phyloP scores from a whole-genome alignment of 2,113 vertebrate genomes.

The Seriola quinqueradiata region DNA sequence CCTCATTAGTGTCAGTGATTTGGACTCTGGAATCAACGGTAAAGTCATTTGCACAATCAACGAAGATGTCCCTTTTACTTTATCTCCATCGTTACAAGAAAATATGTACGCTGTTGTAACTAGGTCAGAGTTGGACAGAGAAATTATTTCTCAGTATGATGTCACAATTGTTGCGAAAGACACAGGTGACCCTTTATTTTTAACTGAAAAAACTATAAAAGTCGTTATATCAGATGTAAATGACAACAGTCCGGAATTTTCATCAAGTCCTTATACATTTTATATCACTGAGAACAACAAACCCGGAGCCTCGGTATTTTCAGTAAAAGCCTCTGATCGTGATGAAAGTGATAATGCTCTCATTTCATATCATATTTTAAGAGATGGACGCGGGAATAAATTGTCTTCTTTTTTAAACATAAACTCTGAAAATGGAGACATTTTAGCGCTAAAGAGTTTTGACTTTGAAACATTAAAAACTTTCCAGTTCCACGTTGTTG shows the following conservation, averaged over 20 bases:
- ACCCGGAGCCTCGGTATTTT: conserved; percentile 59
- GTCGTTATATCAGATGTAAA: conserved; percentile 76
- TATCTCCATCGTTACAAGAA: conserved; percentile 67
- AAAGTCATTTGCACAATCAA: conserved; percentile 66
- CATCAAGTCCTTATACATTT: conserved; percentile 52
- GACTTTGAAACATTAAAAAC: conserved; percentile 65
- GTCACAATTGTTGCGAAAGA: conserved; percentile 73
- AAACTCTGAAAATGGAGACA: conserved; percentile 60
- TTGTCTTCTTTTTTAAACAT: conserved; percentile 59
- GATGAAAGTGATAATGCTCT: conserved; percentile 66
- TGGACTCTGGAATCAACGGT: conserved; percentile 70
- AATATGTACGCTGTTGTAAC: conserved; percentile 73
- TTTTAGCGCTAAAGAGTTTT: conserved; percentile 66
- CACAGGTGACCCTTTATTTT: conserved; percentile 54
- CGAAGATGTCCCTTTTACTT: conserved; percentile 62
- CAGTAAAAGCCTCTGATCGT: conserved; percentile 65
- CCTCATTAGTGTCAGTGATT: conserved; percentile 63
- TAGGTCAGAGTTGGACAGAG: conserved; percentile 61
- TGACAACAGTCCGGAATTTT: conserved; percentile 74
- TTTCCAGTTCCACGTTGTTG: conserved; percentile 60
- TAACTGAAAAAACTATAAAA: conserved; percentile 54
- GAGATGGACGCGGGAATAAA: background rate
- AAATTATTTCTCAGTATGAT: conserved; percentile 61
- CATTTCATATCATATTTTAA: conserved; percentile 60
- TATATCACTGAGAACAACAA: conserved; percentile 76